These are phyloP conservation scores for Theristicus caerulescens DNA, from an alignment of 2,113 vertebrate species.

Conservation along the genomic window DNA sequence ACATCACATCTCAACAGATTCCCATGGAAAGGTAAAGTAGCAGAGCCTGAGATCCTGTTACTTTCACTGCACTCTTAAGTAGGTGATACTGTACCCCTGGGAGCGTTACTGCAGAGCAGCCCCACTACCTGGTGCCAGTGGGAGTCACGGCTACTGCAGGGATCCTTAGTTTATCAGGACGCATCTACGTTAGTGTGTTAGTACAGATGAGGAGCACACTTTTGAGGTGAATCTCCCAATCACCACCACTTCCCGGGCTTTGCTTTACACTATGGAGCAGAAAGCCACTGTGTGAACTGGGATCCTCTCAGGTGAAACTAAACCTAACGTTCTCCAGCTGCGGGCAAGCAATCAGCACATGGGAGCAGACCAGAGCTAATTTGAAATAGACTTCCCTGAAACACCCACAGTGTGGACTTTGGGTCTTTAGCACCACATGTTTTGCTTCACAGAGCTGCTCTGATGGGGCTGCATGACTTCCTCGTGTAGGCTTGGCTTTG, in stretches of 20 bases:
- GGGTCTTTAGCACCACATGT: neutral
- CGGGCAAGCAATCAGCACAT: accelerated
- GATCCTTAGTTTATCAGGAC: accelerated
- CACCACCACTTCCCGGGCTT: neutral
- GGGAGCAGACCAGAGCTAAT: neutral
- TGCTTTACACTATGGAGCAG: neutral
- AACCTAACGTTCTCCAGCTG: neutral
- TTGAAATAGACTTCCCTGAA: neutral
- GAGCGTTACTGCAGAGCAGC: neutral
- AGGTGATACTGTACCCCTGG: neutral
- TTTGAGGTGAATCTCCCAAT: neutral
- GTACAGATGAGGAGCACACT: accelerated
- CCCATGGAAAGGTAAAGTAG: neutral
- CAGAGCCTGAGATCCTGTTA: neutral
- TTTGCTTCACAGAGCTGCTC: neutral
- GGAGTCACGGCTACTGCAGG: neutral
- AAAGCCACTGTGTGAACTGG: neutral
- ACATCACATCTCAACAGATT: neutral
- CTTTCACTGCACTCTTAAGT: neutral
- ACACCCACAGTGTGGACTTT: accelerated
- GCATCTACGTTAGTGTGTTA: neutral
- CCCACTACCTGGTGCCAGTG: neutral
- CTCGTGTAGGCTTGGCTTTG: neutral
- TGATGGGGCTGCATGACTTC: accelerated
- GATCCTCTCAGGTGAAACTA: neutral